Percentiles rank a stretch among this genome's conserved stretches.
phyloP scores from a whole-genome alignment of 2,113 vertebrate species.

The Ictidomys tridecemlineatus region DNA sequence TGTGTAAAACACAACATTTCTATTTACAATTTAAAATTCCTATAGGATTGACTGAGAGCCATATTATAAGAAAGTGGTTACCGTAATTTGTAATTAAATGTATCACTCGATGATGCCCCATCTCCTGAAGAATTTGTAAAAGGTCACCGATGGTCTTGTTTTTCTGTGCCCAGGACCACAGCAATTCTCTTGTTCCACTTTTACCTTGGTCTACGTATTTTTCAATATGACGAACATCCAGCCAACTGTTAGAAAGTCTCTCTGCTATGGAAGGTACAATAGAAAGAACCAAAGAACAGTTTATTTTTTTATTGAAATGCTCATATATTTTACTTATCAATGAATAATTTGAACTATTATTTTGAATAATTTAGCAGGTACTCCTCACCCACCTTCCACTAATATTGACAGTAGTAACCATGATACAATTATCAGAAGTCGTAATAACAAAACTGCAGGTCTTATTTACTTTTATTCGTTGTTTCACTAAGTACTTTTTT shows the following conservation, averaged over 20 bases:
- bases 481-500: background rate
- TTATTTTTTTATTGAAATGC: conserved; percentile 1
- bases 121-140: conserved; percentile 86
- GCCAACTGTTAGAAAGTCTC: conserved; percentile 85
- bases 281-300: background rate
- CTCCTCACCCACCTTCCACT: background rate
- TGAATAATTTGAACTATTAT: conserved; percentile 41
- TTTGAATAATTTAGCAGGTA: conserved; percentile 26
- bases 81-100: conserved; percentile 84
- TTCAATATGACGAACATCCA: conserved; percentile 88
- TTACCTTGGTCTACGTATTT: conserved; percentile 86
- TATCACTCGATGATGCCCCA: conserved; percentile 89
- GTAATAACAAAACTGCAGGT: background rate
- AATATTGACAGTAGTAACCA: background rate
- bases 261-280: conserved; percentile 81
- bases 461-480: background rate
- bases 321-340: background rate
- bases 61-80: conserved; percentile 61
- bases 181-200: conserved; percentile 89
- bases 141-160: conserved; percentile 89
- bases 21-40: conserved; percentile 9
- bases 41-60: background rate
- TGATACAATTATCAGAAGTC: background rate
- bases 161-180: conserved; percentile 91
- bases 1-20: background rate